Evolutionary conservation across 2,888 invertebrate genomes (phyloP).

Genomic region (Apodemia zela): DNA sequence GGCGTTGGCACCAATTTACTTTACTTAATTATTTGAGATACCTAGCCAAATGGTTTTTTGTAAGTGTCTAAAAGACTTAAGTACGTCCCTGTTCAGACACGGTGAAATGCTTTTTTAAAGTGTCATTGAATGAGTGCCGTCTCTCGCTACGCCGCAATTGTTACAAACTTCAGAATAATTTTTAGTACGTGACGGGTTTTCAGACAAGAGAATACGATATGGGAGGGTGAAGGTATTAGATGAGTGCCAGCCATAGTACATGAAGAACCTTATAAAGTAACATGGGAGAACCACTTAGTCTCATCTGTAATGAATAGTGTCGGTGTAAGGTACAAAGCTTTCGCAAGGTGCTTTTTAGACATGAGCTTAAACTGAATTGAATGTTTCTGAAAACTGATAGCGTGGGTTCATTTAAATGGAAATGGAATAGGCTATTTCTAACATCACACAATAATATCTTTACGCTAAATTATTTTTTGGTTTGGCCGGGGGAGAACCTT

Average conservation of each 20-base stretch:
- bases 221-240: too few relatives aligned
- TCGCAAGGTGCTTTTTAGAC: neutral
- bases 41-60: neutral
- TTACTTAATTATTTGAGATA: neutral
- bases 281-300: conserved; percentile 9
- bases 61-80: conserved; percentile 13
- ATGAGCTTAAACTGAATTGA: too few relatives aligned
- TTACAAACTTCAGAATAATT: conserved; percentile 35
- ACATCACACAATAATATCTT: too few relatives aligned
- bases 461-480: too few relatives aligned
- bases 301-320: conserved; percentile 8
- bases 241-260: too few relatives aligned
- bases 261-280: neutral
- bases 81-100: conserved; percentile 13
- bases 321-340: neutral
- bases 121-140: conserved; percentile 36
- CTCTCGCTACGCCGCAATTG: conserved; percentile 35
- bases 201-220: neutral
- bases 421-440: too few relatives aligned
- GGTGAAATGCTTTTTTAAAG: conserved; percentile 35
- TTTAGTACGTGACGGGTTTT: conserved; percentile 36
- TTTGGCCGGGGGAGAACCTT: too few relatives aligned
- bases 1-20: too few relatives aligned
- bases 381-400: too few relatives aligned
- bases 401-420: too few relatives aligned